These are phyloP conservation scores for Ricordea florida DNA, from an alignment of 92 coral and sea anemone genomes.

Conservation along the genomic window DNA sequence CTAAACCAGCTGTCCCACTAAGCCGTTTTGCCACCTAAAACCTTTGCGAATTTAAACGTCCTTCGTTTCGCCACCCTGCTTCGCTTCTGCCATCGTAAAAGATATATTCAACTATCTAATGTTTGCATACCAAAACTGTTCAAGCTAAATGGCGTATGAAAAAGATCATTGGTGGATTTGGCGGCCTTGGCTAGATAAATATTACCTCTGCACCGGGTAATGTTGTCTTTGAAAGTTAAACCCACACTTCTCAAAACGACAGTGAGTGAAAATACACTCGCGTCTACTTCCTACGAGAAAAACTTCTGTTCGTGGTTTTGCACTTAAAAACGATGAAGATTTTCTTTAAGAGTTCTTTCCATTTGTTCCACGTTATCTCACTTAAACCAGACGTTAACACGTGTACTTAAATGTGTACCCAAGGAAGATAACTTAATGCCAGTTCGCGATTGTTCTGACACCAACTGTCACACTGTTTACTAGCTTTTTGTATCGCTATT, in stretches of 20 bases:
- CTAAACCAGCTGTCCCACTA: no score
- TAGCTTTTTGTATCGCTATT: constrained; percentile 7
- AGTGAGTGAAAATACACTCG: not conserved
- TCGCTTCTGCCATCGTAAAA: not conserved
- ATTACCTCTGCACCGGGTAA: not conserved
- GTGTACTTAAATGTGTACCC: constrained; percentile 9
- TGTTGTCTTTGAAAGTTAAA: constrained; percentile 25
- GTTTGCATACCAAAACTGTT: constrained; percentile 8
- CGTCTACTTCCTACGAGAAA: not conserved
- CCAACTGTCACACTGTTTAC: constrained; percentile 24
- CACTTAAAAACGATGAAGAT: not conserved
- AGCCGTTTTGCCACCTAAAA: no score
- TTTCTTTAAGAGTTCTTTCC: not conserved
- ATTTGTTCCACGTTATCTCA: constrained; percentile 19
- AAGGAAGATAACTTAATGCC: constrained; percentile 16
- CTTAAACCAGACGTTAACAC: constrained; percentile 19
- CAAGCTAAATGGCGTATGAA: constrained; percentile 1
- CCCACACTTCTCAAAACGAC: not conserved
- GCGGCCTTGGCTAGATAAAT: constrained; percentile 25
- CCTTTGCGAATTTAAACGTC: no score
- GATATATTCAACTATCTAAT: not conserved
- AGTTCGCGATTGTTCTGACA: constrained; percentile 1
- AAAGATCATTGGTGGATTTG: constrained; percentile 35
- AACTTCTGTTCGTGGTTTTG: constrained; percentile 16
- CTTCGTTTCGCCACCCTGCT: no score